Percentiles rank a stretch among this genome's conserved stretches.
Conservation (phyloP, 2,888 invertebrate genomes). For the Hemicrepidius hirtus region DNA sequence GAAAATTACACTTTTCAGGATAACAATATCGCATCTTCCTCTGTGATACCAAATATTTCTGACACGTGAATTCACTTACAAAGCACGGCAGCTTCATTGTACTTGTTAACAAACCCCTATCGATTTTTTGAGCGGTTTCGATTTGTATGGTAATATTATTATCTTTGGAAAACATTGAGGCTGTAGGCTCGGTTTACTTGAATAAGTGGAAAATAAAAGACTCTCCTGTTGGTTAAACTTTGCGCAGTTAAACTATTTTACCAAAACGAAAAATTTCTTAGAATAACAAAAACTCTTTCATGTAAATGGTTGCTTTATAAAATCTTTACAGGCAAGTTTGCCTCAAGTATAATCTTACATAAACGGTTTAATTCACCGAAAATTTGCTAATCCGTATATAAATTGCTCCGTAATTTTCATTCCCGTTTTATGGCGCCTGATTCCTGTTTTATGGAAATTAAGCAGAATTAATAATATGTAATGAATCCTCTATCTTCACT, state of each 20-base stretch:
- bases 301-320: not conserved
- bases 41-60: not conserved
- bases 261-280: not conserved
- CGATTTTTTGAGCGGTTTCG: conserved; percentile 1
- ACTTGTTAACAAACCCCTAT: not conserved
- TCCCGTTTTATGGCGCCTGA: not conserved
- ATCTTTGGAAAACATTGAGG: conserved; percentile 9
- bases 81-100: not conserved
- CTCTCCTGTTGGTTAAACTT: not conserved
- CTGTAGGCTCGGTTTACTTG: not conserved
- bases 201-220: conserved; percentile 12
- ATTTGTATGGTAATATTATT: conserved; percentile 26
- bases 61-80: not conserved
- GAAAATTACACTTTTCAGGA: conserved; percentile 6
- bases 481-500: not conserved
- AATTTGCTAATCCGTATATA: conserved; percentile 4
- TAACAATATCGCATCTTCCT: not conserved
- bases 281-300: not conserved
- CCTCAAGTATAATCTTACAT: not conserved
- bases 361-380: not conserved
- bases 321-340: conserved; percentile 2
- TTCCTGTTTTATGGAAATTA: not conserved
- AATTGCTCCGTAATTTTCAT: conserved; percentile 3
- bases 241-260: not conserved
- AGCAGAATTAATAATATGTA: not conserved